Conservation (phyloP, 1,140 invertebrate genomes). For the Drosophila arizonae region DNA sequence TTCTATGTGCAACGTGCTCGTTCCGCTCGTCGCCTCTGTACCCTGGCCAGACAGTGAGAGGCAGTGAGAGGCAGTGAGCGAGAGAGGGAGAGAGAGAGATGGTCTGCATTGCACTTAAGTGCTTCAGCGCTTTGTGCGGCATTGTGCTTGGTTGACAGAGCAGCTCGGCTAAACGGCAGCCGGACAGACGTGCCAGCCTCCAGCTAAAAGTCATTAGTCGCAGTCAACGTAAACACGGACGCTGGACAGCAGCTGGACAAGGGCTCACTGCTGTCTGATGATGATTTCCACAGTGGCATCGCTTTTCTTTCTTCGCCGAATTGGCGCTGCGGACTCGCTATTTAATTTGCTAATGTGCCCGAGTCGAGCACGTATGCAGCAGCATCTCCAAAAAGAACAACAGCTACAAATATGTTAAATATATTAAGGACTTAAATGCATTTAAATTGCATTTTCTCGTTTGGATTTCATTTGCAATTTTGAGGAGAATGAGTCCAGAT, state of each 20-base stretch:
- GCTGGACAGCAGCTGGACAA: constrained; percentile 19
- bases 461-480: too few species aligned
- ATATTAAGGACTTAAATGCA: too few species aligned
- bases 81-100: constrained; percentile 6
- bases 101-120: constrained; percentile 68
- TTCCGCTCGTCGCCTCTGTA: neutral
- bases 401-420: neutral
- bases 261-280: neutral
- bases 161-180: constrained; percentile 25
- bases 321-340: neutral
- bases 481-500: too few species aligned
- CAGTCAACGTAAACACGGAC: constrained; percentile 58
- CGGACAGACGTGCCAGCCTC: constrained; percentile 53
- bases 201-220: constrained; percentile 75
- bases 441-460: too few species aligned
- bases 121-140: constrained; percentile 56
- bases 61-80: too few species aligned
- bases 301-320: neutral
- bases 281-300: constrained; percentile 31
- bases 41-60: constrained; percentile 8
- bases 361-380: neutral
- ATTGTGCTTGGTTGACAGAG: constrained; percentile 60
- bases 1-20: constrained; percentile 5
- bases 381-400: neutral
- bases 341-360: constrained; percentile 58